phyloP scores from a whole-genome alignment of 1,140 invertebrate genomes.

The Eurosta solidaginis region DNA sequence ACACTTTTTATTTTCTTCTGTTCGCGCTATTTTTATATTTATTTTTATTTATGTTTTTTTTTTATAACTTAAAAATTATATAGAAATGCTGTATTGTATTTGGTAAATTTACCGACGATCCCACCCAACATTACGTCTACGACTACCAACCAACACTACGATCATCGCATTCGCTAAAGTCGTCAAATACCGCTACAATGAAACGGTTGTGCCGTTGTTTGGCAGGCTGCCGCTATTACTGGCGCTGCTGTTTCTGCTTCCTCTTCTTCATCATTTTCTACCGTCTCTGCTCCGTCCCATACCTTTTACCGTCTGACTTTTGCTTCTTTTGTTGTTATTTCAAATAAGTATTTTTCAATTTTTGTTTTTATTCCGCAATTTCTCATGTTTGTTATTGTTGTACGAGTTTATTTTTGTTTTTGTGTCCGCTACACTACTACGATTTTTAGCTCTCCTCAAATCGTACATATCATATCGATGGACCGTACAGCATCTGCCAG shows the following conservation, averaged over 20 bases:
- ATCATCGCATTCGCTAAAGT: slow-evolving; percentile 23
- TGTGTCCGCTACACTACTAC: slow-evolving; percentile 30
- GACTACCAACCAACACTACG: slow-evolving; percentile 24
- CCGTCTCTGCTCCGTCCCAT: no score
- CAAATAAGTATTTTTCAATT: slow-evolving; percentile 6
- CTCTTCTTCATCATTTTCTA: not conserved
- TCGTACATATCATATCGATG: slow-evolving; percentile 30
- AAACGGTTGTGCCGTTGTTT: not conserved
- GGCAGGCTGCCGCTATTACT: no score
- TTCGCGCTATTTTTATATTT: not conserved
- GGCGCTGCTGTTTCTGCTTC: not conserved
- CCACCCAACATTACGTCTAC: slow-evolving; percentile 24
- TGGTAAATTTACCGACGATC: slow-evolving; percentile 20
- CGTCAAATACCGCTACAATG: slow-evolving; percentile 23
- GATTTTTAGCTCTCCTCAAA: slow-evolving; percentile 36
- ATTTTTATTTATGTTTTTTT: not conserved
- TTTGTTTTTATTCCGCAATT: slow-evolving; percentile 11
- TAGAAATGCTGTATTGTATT: no score
- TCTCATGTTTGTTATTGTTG: not conserved
- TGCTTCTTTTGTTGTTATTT: slow-evolving; percentile 3
- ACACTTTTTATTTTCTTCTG: not conserved
- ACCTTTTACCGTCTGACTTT: slow-evolving; percentile 2
- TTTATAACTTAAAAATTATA: not conserved
- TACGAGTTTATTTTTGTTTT: slow-evolving; percentile 20
- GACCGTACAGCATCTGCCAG: not conserved